A percentile compares a stretch with the other conserved stretches of the same genome.
Conservation (phyloP, 1,140 invertebrate genomes). For the Tetragnatha versicolor region DNA sequence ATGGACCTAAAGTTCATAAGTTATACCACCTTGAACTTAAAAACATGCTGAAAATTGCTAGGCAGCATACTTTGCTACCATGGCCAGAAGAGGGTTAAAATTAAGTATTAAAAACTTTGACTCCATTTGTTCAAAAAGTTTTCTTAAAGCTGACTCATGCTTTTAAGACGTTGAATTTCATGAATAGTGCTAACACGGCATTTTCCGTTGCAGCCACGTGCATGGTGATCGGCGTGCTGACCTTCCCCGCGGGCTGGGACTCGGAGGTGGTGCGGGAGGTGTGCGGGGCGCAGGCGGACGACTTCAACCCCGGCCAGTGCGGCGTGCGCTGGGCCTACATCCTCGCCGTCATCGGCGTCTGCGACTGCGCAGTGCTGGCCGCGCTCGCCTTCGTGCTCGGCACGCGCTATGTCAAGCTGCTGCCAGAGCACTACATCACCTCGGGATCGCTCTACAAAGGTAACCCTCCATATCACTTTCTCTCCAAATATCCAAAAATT, state of each 20-base stretch:
- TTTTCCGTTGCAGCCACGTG: slow-evolving; percentile 72
- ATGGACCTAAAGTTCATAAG: too few relatives aligned
- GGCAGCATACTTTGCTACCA: too few relatives aligned
- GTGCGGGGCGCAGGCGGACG: slow-evolving; percentile 81
- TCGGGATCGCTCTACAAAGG: slow-evolving; percentile 68
- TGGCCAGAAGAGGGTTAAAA: too few relatives aligned
- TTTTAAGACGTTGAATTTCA: not conserved
- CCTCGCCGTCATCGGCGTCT: slow-evolving; percentile 87
- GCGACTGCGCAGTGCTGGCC: slow-evolving; percentile 88
- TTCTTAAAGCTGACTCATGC: not conserved
- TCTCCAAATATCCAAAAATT: too few relatives aligned
- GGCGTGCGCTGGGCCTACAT: slow-evolving; percentile 94
- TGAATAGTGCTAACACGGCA: too few relatives aligned
- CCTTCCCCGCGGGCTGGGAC: slow-evolving; percentile 95
- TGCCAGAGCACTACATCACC: slow-evolving; percentile 78
- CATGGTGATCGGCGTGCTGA: slow-evolving; percentile 81
- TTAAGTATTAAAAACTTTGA: too few relatives aligned
- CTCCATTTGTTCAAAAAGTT: not conserved
- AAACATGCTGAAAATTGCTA: too few relatives aligned
- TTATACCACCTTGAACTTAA: too few relatives aligned
- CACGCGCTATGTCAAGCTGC: slow-evolving; percentile 82
- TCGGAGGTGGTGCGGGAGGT: slow-evolving; percentile 80
- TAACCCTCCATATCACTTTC: too few relatives aligned
- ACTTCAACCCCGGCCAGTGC: slow-evolving; percentile 81
- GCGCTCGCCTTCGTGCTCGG: slow-evolving; percentile 93